A percentile compares a stretch with the other conserved stretches of the same genome.
phyloP scores from a whole-genome alignment of 92 coral and sea anemone genomes.

The Heteractis magnifica region DNA sequence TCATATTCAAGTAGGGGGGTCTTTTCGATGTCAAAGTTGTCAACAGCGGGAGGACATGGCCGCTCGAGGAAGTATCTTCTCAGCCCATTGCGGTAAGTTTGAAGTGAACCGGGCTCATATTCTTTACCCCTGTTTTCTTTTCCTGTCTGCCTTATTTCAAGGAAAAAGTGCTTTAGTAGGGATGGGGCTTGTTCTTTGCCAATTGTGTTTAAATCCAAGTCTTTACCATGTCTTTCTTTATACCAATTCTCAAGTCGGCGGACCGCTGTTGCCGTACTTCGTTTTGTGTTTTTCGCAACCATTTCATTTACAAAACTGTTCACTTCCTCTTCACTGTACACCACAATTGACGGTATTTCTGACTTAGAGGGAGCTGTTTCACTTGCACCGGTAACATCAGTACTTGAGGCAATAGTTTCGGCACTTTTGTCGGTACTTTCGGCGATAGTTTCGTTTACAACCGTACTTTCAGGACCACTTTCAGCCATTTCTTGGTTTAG shows the following conservation, averaged over 20 bases:
- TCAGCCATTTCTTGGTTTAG: neutral
- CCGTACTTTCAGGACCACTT: slow-evolving; percentile 7
- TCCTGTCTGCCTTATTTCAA: slow-evolving; percentile 30
- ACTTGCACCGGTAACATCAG: neutral
- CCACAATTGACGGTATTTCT: neutral
- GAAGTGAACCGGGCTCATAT: neutral
- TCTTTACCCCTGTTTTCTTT: slow-evolving; percentile 39
- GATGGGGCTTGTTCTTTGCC: slow-evolving; percentile 39
- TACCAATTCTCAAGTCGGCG: slow-evolving; percentile 44
- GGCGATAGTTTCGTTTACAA: neutral
- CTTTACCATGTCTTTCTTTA: slow-evolving; percentile 41
- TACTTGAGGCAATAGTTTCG: neutral
- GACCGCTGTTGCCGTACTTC: slow-evolving; percentile 51
- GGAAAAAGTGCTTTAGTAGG: slow-evolving; percentile 53
- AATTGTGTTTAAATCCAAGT: slow-evolving; percentile 30
- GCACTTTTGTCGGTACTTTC: slow-evolving; percentile 17
- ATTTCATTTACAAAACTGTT: neutral
- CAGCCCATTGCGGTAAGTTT: slow-evolving; percentile 32
- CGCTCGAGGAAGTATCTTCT: slow-evolving; percentile 32
- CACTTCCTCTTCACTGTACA: too few relatives aligned
- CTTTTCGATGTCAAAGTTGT: slow-evolving; percentile 54
- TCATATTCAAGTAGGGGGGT: slow-evolving; percentile 36
- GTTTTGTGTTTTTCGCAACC: slow-evolving; percentile 49
- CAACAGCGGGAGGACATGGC: slow-evolving; percentile 60
- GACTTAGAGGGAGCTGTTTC: neutral